phyloP scores from a whole-genome alignment of 2,888 invertebrate genomes.

The Bombylius major region DNA sequence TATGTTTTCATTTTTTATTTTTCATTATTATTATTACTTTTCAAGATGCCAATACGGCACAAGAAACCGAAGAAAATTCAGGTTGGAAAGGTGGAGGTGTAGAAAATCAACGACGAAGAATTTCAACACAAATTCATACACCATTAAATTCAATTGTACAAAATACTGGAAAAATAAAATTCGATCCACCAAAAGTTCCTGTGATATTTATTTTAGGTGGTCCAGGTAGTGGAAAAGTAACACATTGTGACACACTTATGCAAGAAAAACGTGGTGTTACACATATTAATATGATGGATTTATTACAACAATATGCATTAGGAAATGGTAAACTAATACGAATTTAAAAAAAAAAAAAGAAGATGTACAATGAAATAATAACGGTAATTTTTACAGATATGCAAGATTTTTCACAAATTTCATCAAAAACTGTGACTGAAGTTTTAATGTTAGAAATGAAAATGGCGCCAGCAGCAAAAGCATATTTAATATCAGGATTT shows the following conservation, averaged over 20 bases:
- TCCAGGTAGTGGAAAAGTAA: constrained; percentile 95
- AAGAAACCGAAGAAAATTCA: constrained; percentile 53
- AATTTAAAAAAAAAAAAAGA: neutral
- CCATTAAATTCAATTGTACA: constrained; percentile 55
- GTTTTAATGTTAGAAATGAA: constrained; percentile 88
- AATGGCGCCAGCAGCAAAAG: constrained; percentile 79
- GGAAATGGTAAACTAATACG: constrained; percentile 56
- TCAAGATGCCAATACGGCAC: constrained; percentile 50
- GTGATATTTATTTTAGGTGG: constrained; percentile 90
- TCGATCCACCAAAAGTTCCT: constrained; percentile 74
- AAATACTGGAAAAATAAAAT: constrained; percentile 68
- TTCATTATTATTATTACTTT: too few relatives aligned
- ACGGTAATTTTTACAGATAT: constrained; percentile 45
- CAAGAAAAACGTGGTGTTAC: constrained; percentile 73
- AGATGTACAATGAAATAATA: too few relatives aligned
- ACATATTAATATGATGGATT: constrained; percentile 86
- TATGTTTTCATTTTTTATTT: neutral
- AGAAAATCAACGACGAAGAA: neutral
- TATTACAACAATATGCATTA: constrained; percentile 77
- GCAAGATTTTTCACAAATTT: constrained; percentile 76
- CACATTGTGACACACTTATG: constrained; percentile 86
- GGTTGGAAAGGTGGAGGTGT: constrained; percentile 31
- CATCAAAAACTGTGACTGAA: constrained; percentile 77
- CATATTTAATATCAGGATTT: constrained; percentile 79
- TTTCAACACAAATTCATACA: constrained; percentile 32